Percentiles rank a stretch among this genome's conserved stretches.
Conservation (phyloP, 2,113 vertebrate species). For the Romanogobio albipinnatus region DNA sequence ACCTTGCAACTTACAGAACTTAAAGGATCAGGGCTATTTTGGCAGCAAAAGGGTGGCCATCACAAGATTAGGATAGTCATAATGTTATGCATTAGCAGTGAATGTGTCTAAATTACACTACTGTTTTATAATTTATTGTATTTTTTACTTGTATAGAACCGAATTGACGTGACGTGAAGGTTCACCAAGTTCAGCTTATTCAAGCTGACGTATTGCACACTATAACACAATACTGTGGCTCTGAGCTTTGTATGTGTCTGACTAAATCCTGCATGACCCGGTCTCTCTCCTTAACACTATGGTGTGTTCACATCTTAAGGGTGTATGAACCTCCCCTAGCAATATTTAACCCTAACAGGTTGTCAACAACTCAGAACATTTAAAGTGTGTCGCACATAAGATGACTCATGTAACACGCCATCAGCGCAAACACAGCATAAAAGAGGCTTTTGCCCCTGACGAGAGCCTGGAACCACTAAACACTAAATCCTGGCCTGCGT, state of each 20-base stretch:
- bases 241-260: neutral
- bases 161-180: too few species aligned
- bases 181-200: too few species aligned
- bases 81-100: neutral
- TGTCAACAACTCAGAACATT: slow-evolving; percentile 25
- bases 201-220: neutral
- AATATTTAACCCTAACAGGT: slow-evolving; percentile 34
- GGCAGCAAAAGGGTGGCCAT: too few species aligned
- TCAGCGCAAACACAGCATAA: slow-evolving; percentile 32
- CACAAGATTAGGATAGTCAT: too few species aligned
- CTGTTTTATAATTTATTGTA: neutral
- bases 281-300: slow-evolving; percentile 13
- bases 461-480: slow-evolving; percentile 21
- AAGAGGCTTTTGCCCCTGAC: slow-evolving; percentile 14
- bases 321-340: slow-evolving; percentile 12
- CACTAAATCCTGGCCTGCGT: slow-evolving; percentile 8
- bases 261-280: slow-evolving; percentile 1
- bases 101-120: neutral
- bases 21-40: too few species aligned
- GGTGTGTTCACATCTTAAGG: neutral
- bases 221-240: slow-evolving; percentile 6
- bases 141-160: neutral
- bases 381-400: neutral
- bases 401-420: slow-evolving; percentile 6
- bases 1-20: too few species aligned